A percentile compares a stretch with the other conserved stretches of the same genome.
Conservation (phyloP, 1,140 invertebrate species). For the Augochlora pura region DNA sequence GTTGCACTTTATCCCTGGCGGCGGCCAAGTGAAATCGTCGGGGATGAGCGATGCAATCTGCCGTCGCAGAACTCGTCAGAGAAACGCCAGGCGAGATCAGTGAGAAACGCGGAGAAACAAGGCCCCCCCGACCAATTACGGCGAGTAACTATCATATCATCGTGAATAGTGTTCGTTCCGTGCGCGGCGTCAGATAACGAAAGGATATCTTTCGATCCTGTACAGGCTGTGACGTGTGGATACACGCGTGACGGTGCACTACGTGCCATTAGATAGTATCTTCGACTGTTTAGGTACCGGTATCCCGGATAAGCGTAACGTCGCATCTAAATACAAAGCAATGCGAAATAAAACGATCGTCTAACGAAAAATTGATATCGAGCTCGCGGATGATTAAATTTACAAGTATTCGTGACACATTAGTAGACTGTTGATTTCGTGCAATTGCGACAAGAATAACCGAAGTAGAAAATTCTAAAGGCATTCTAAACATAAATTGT, state of each 20-base stretch:
- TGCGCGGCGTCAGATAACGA: constrained; percentile 34
- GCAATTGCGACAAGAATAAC: no score
- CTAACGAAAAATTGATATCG: no score
- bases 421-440: no score
- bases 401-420: no score
- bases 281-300: constrained; percentile 24
- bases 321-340: no score
- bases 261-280: constrained; percentile 22
- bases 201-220: constrained; percentile 26
- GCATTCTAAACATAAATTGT: no score
- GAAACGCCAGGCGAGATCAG: constrained; percentile 14
- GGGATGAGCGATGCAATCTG: constrained; percentile 21
- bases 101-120: constrained; percentile 41
- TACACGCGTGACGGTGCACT: constrained; percentile 27
- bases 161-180: constrained; percentile 48
- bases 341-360: no score
- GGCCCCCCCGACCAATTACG: constrained; percentile 60
- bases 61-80: neutral
- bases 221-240: constrained; percentile 30
- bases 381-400: no score
- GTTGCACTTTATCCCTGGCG: constrained; percentile 15
- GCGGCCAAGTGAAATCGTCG: neutral
- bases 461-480: no score
- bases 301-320: neutral
- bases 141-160: constrained; percentile 63